Conservation (phyloP, 2,888 invertebrate genomes). For the Micropterix aruncella region DNA sequence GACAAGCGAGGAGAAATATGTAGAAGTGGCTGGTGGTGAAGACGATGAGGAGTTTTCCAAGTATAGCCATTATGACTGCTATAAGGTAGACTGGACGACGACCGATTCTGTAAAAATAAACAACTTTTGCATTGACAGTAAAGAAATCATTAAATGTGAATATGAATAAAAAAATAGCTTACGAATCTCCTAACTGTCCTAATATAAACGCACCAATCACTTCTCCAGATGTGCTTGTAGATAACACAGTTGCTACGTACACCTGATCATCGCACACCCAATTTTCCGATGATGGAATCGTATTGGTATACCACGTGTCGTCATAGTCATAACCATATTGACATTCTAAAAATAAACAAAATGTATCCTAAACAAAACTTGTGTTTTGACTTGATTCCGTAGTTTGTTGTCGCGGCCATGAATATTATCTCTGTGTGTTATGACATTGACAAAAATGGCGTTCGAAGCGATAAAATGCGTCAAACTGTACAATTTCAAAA, state of each 20-base stretch:
- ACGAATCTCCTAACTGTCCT: conserved; percentile 43
- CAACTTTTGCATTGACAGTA: too few relatives aligned
- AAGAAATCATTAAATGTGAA: too few relatives aligned
- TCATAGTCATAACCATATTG: conserved; percentile 41
- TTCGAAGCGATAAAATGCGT: too few relatives aligned
- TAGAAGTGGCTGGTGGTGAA: background rate
- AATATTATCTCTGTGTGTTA: too few relatives aligned
- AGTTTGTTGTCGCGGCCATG: too few relatives aligned
- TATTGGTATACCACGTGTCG: conserved; percentile 31
- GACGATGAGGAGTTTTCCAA: background rate
- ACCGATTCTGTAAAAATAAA: background rate
- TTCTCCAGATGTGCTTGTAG: conserved; percentile 34
- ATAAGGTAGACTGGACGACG: background rate
- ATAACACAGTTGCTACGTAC: conserved; percentile 37
- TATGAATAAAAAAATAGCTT: too few relatives aligned
- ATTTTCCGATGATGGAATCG: conserved; percentile 33
- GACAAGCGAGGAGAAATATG: background rate
- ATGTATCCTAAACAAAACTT: too few relatives aligned
- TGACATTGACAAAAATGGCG: too few relatives aligned
- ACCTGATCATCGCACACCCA: conserved; percentile 42
- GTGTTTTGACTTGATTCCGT: too few relatives aligned
- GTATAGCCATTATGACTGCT: background rate
- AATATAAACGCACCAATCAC: conserved; percentile 39
- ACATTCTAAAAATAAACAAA: conserved; percentile 27
- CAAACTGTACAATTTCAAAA: too few relatives aligned